A percentile compares a stretch with the other conserved stretches of the same genome.
These are phyloP conservation scores for Idaea dimidiata DNA, from an alignment of 2,888 invertebrate species.

Conservation along the genomic window DNA sequence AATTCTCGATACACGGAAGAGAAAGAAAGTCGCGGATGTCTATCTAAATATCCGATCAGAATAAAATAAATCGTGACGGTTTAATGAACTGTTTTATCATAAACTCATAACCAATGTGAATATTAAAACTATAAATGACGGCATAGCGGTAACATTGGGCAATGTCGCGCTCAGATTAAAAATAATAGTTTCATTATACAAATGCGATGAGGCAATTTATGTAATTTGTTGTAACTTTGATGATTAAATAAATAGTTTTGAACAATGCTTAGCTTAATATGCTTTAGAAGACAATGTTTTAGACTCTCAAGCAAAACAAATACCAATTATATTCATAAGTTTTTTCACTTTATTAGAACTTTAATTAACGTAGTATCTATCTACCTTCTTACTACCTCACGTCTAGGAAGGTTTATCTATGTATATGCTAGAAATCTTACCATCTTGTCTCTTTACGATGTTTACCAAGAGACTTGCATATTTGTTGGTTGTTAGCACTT, in stretches of 20 bases:
- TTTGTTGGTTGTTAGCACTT: slow-evolving; percentile 39
- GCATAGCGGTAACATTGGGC: background rate
- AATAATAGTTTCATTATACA: background rate
- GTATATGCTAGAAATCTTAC: background rate
- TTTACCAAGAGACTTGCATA: background rate
- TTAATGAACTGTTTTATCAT: background rate
- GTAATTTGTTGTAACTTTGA: background rate
- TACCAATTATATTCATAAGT: background rate
- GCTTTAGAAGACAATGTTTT: too few relatives aligned
- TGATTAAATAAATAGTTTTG: background rate
- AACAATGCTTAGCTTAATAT: background rate
- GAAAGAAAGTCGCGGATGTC: slow-evolving; percentile 41
- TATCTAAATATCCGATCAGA: slow-evolving; percentile 16
- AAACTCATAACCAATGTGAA: background rate
- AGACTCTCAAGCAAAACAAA: background rate
- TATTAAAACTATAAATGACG: background rate
- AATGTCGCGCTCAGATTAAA: background rate
- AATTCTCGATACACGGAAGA: slow-evolving; percentile 45
- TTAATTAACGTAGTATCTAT: background rate
- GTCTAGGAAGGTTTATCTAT: background rate
- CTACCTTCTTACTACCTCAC: background rate
- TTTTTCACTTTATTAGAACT: background rate
- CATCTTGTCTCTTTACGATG: background rate
- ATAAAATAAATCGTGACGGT: background rate
- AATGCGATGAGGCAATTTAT: background rate